Percentiles rank a stretch among this genome's conserved stretches.
phyloP scores from a whole-genome alignment of 2,888 invertebrate genomes.

The Heliconius ethilla region DNA sequence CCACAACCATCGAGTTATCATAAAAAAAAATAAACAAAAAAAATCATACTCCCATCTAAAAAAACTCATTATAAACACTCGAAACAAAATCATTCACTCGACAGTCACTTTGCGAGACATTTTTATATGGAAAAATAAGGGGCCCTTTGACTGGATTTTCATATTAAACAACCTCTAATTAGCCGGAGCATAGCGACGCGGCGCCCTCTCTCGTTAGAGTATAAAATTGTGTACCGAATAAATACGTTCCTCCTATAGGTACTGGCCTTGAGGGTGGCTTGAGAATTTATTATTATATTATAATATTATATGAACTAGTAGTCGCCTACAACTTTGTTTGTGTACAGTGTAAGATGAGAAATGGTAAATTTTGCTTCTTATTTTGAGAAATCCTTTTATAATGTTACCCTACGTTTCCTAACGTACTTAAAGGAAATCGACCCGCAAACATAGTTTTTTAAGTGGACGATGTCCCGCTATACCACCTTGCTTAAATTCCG shows the following conservation, averaged over 20 bases:
- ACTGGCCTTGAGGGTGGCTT: neutral
- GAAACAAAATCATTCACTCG: constrained; percentile 46
- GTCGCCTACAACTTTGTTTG: too few relatives aligned
- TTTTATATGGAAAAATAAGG: constrained; percentile 42
- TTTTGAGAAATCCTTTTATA: too few relatives aligned
- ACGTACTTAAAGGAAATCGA: too few relatives aligned
- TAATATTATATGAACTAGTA: neutral
- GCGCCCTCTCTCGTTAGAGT: constrained; percentile 41
- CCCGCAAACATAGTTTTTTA: too few relatives aligned
- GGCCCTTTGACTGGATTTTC: constrained; percentile 43
- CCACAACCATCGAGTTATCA: too few relatives aligned
- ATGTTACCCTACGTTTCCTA: too few relatives aligned
- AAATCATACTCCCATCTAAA: neutral
- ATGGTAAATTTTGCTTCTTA: too few relatives aligned
- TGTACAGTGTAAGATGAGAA: too few relatives aligned
- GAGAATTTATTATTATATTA: neutral
- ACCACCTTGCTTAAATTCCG: too few relatives aligned
- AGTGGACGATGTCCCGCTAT: too few relatives aligned
- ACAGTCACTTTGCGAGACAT: constrained; percentile 45
- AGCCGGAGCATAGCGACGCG: constrained; percentile 59
- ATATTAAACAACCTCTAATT: constrained; percentile 54
- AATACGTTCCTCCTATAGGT: neutral
- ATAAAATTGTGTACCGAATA: constrained; percentile 32
- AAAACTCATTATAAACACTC: constrained; percentile 45
- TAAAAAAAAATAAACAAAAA: too few relatives aligned